These are phyloP conservation scores for Calephelis virginiensis DNA, from an alignment of 1,140 invertebrate genomes.

Conservation along the genomic window DNA sequence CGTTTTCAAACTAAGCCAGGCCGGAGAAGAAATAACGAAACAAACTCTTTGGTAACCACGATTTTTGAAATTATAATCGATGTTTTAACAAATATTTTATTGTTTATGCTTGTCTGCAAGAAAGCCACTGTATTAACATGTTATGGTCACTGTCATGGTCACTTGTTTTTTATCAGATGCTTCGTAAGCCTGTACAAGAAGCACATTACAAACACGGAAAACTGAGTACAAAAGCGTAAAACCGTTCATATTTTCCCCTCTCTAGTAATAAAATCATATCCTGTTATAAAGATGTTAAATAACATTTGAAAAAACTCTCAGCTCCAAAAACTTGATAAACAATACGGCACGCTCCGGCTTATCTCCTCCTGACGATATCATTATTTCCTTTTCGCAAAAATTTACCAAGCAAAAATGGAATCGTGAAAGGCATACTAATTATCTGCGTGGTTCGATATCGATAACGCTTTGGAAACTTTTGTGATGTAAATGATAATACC, in stretches of 20 bases:
- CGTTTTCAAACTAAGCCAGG: no score
- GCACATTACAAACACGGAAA: neutral
- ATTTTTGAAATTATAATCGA: no score
- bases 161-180: no score
- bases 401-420: slow-evolving; percentile 65
- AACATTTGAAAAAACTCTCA: slow-evolving; percentile 51
- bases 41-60: no score
- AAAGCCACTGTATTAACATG: no score
- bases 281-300: slow-evolving; percentile 42
- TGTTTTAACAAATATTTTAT: no score
- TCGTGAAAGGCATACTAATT: slow-evolving; percentile 67
- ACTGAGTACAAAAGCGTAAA: neutral
- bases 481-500: slow-evolving; percentile 57
- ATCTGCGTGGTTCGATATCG: slow-evolving; percentile 55
- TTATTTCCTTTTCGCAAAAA: slow-evolving; percentile 73
- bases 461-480: slow-evolving; percentile 39
- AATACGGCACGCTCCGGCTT: slow-evolving; percentile 59
- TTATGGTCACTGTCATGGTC: no score
- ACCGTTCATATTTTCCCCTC: neutral
- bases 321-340: slow-evolving; percentile 55
- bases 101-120: no score
- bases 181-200: no score
- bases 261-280: slow-evolving; percentile 4
- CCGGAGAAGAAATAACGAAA: no score
- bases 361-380: slow-evolving; percentile 72